Evolutionary conservation across 2,113 vertebrate species (phyloP), one percentile per base, ranked within the genome.

Genomic region (Zosterops hypoxanthus): DNA sequence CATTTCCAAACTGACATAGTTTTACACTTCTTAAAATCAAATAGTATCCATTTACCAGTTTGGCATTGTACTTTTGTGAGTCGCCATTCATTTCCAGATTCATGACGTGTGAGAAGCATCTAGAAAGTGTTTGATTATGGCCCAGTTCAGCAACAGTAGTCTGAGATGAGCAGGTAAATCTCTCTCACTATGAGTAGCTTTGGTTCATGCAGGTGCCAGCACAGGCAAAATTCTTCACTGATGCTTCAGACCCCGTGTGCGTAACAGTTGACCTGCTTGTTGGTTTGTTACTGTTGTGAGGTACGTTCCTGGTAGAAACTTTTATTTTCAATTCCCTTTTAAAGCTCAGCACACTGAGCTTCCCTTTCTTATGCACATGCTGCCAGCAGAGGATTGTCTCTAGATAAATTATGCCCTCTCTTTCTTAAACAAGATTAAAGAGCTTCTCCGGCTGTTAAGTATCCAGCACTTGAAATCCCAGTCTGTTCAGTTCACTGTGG

Each of bases 401-500:
- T 53, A 75, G 93, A 75, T 95, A 88, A 95, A 90, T 96, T 83
- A 73, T 55, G 44, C 31, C 44, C 52, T 88, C 59, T 91, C 77
- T 73, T 87, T 94, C 84, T 89, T 89, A 87, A 91, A 72, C 49
- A 82, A 80, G 80, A 91, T 88, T 61, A 73, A 91, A 86, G 79
- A 93, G 60, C 71, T 90, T 90, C 73, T 89, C 70, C 0, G 6
- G 42, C 72, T 93, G 63, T 93, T 77, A 92, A 91, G 76, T 84
- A 71, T 81, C 77, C 76, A 94, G 69, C 70, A 72, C 81, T 95
- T 91, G 82, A 92, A 96, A 94, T 92, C 89, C 59, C 75, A 64
- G 65, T 83, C 59, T 46, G 20, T 93, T 94, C 68, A 81, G 65
- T 88, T 86, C 76, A 75, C 81, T 89, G 69, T 73, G 78, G 73